These are phyloP conservation scores for Tangara arthus DNA, from an alignment of 2,797 vertebrate species.

Conservation along the genomic window DNA sequence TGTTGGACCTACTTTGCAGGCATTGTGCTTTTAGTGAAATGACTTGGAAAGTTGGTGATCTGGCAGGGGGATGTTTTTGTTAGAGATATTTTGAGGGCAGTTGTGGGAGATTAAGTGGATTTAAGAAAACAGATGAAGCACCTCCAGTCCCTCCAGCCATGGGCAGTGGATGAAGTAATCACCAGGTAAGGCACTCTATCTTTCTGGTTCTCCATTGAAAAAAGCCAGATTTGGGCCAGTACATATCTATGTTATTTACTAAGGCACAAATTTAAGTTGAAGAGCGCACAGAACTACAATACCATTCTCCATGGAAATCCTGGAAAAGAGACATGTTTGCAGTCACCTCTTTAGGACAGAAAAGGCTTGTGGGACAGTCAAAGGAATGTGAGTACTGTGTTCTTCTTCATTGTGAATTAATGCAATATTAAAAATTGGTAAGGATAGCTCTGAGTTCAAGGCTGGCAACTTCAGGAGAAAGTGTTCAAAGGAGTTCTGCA, in stretches of 20 bases:
- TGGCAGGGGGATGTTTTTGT: neutral
- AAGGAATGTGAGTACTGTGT: neutral
- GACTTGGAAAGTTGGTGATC: neutral
- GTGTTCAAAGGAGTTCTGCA: neutral
- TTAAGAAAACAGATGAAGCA: neutral
- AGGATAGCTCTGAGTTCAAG: neutral
- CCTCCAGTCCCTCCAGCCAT: neutral
- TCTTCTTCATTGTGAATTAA: neutral
- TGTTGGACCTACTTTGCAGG: neutral
- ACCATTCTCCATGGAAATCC: neutral
- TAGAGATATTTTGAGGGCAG: neutral
- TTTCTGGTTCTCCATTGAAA: neutral
- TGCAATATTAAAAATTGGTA: neutral
- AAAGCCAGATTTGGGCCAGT: neutral
- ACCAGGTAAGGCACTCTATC: neutral
- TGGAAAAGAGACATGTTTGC: neutral
- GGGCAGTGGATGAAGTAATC: neutral
- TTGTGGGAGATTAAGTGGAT: neutral
- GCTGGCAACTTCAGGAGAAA: neutral
- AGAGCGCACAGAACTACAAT: neutral
- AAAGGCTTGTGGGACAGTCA: neutral
- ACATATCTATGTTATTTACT: neutral
- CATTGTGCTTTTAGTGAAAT: neutral
- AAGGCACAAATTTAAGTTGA: neutral
- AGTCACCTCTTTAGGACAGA: neutral